phyloP scores from a whole-genome alignment of 2,113 vertebrate species.

The Micromys minutus region DNA sequence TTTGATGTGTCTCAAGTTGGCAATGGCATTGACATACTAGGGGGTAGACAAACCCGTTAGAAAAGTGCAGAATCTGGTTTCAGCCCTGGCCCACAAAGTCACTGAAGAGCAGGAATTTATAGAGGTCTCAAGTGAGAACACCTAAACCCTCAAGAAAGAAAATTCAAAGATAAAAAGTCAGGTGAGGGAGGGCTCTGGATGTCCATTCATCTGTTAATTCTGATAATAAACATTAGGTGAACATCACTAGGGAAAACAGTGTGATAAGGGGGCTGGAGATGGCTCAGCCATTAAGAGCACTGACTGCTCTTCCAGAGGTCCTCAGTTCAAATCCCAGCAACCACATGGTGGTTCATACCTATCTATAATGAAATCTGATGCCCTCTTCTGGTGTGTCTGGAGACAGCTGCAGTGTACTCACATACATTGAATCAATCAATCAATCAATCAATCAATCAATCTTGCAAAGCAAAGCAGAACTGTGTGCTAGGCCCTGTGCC shows the following conservation, averaged over 20 bases:
- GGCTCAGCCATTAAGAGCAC: too few species aligned
- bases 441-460: too few species aligned
- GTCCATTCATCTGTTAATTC: neutral
- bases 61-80: fast-evolving
- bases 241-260: neutral
- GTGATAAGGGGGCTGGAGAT: too few species aligned
- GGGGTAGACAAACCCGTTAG: neutral
- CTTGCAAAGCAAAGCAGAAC: neutral
- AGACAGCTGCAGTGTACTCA: too few species aligned
- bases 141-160: neutral
- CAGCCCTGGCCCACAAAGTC: fast-evolving
- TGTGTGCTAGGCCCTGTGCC: neutral
- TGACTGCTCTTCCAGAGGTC: too few species aligned
- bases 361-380: too few species aligned
- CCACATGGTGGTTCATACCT: too few species aligned
- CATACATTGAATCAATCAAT: too few species aligned
- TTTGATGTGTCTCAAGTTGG: conserved; percentile 87
- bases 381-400: too few species aligned
- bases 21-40: conserved; percentile 87
- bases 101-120: fast-evolving
- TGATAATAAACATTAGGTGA: neutral
- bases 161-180: neutral
- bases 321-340: too few species aligned
- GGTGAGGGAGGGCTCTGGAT: neutral
- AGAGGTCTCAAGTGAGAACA: neutral